Evolutionary conservation across 1,140 invertebrate species (phyloP).

Genomic region (Leucophenga varia): DNA sequence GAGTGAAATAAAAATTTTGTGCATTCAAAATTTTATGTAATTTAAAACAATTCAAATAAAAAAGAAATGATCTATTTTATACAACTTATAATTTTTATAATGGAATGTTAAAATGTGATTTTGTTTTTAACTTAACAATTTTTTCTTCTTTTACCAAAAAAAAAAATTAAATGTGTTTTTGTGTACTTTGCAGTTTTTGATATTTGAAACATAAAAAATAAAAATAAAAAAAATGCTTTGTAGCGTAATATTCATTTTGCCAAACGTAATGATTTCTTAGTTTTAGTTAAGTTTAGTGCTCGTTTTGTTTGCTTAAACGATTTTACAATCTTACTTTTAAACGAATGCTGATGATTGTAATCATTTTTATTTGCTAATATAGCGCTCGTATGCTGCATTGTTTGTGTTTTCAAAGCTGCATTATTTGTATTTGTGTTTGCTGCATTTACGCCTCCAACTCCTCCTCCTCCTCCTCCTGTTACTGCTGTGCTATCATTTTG

Average conservation of each 20-base stretch:
- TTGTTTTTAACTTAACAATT: constrained; percentile 4
- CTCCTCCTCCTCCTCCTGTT: not conserved
- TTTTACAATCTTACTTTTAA: constrained; percentile 53
- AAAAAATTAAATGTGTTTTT: constrained; percentile 16
- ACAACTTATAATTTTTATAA: too few relatives aligned
- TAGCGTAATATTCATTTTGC: constrained; percentile 12
- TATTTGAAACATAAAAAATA: constrained; percentile 6
- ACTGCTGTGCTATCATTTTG: constrained; percentile 22
- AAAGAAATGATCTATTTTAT: too few relatives aligned
- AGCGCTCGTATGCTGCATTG: constrained; percentile 31
- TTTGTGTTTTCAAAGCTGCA: constrained; percentile 30
- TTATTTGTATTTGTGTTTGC: too few relatives aligned
- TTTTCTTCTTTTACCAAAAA: not conserved
- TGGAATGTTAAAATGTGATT: not conserved
- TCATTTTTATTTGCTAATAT: constrained; percentile 45
- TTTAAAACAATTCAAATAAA: too few relatives aligned
- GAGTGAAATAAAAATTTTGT: too few relatives aligned
- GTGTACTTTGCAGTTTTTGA: constrained; percentile 12
- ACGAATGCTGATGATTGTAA: constrained; percentile 47
- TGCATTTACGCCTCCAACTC: too few relatives aligned
- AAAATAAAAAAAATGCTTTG: constrained; percentile 4
- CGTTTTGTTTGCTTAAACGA: constrained; percentile 36
- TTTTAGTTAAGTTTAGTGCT: constrained; percentile 34
- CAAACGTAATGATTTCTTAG: constrained; percentile 16
- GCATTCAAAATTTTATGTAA: too few relatives aligned